Conservation (phyloP, 2,888 invertebrate species). For the Lordiphosa fenestrarum region DNA sequence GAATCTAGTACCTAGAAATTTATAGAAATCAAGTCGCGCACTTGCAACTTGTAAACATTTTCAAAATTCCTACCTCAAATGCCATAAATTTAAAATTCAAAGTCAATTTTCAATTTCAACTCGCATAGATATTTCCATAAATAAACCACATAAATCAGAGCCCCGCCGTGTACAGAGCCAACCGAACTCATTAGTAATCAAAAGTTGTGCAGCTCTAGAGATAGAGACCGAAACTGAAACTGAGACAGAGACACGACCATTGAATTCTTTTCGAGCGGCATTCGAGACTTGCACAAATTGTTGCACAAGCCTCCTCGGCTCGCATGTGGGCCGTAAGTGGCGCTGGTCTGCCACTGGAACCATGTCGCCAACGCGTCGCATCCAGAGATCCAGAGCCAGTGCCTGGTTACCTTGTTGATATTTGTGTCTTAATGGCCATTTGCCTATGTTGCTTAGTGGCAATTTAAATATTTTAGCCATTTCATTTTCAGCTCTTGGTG, state of each 20-base stretch:
- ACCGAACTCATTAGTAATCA: slow-evolving; percentile 68
- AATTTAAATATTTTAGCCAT: slow-evolving; percentile 72
- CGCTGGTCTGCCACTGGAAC: slow-evolving; percentile 45
- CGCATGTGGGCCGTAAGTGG: slow-evolving; percentile 50
- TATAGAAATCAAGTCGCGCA: too few species aligned
- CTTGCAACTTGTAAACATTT: background rate
- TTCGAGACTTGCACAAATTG: slow-evolving; percentile 41
- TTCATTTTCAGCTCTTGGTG: slow-evolving; percentile 47
- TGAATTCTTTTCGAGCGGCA: slow-evolving; percentile 49
- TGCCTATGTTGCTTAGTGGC: slow-evolving; percentile 59
- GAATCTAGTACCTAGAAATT: too few species aligned
- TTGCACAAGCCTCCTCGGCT: slow-evolving; percentile 39
- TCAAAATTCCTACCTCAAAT: slow-evolving; percentile 3
- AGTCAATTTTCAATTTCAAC: slow-evolving; percentile 67
- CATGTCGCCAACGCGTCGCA: slow-evolving; percentile 20
- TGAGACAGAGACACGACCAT: slow-evolving; percentile 28
- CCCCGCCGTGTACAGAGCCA: slow-evolving; percentile 35
- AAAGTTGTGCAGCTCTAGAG: slow-evolving; percentile 58
- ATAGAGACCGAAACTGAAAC: slow-evolving; percentile 2
- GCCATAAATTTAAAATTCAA: slow-evolving; percentile 63
- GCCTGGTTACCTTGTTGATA: slow-evolving; percentile 57
- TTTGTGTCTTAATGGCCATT: slow-evolving; percentile 63
- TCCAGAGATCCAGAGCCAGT: slow-evolving; percentile 8
- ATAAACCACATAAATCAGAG: slow-evolving; percentile 73
- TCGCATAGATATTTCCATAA: slow-evolving; percentile 70